These are phyloP conservation scores for Cyprinodon variegatus DNA, from an alignment of 2,113 vertebrate genomes.

Conservation along the genomic window DNA sequence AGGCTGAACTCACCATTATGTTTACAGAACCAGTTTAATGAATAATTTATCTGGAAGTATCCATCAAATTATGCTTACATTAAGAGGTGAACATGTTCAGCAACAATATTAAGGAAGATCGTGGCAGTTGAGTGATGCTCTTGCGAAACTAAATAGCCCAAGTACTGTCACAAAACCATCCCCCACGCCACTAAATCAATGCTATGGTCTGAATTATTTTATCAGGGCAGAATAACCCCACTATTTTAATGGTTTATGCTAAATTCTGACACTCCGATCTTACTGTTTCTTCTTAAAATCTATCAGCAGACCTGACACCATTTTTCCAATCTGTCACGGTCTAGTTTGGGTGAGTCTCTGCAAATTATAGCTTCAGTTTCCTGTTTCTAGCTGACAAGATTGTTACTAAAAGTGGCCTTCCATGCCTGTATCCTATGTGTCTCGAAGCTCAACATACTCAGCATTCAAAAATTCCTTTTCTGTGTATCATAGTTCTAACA, in stretches of 20 bases:
- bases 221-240: neutral
- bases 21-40: neutral
- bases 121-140: neutral
- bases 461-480: neutral
- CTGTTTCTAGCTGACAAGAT: neutral
- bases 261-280: neutral
- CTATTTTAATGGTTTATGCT: neutral
- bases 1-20: neutral
- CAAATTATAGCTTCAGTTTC: neutral
- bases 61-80: neutral
- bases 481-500: neutral
- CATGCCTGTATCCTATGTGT: neutral
- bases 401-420: neutral
- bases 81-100: neutral
- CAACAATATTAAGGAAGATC: neutral
- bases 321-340: neutral
- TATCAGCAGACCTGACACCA: neutral
- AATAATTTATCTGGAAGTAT: too few species aligned
- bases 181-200: neutral
- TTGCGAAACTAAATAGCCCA: neutral
- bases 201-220: neutral
- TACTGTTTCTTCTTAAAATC: neutral
- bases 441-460: too few species aligned
- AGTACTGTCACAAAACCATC: neutral
- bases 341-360: neutral